Percentiles rank a stretch among this genome's conserved stretches.
These are phyloP conservation scores for Paramormyrops hopkinsi DNA, from an alignment of 2,797 vertebrate species.

Conservation along the genomic window DNA sequence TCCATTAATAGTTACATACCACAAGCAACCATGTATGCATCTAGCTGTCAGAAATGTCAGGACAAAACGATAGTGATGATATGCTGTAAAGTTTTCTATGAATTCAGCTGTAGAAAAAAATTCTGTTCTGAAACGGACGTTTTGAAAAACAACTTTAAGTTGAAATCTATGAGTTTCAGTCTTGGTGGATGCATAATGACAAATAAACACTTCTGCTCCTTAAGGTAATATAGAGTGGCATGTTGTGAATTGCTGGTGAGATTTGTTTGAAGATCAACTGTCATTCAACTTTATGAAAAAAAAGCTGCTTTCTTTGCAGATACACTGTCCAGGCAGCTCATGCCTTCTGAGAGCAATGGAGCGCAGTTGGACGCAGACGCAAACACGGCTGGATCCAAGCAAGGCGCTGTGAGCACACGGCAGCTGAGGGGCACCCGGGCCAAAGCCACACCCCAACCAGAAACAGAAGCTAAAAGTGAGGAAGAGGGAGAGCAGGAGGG, in stretches of 20 bases:
- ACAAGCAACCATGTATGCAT: background rate
- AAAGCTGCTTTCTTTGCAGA: slow-evolving; percentile 43
- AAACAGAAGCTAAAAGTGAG: slow-evolving; percentile 42
- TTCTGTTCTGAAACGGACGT: background rate
- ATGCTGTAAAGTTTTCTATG: background rate
- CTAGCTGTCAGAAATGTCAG: background rate
- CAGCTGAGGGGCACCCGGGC: slow-evolving; percentile 17
- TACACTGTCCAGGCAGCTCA: slow-evolving; percentile 48
- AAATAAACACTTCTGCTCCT: background rate
- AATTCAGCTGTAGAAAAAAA: background rate
- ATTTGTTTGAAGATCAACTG: background rate
- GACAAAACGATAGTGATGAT: background rate
- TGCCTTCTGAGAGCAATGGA: slow-evolving; percentile 45
- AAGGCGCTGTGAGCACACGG: slow-evolving; percentile 36
- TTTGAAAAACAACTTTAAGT: background rate
- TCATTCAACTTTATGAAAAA: background rate
- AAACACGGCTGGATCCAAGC: slow-evolving; percentile 44
- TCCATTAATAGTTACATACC: background rate
- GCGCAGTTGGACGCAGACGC: slow-evolving; percentile 45
- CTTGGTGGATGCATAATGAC: background rate
- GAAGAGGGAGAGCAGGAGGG: slow-evolving; percentile 48
- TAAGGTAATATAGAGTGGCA: background rate
- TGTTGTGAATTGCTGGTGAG: background rate
- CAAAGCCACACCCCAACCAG: slow-evolving; percentile 33
- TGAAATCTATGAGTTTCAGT: background rate